Base-by-base conservation (phyloP, 2,888 invertebrate genomes). In the Platypus cylindrus region DNA sequence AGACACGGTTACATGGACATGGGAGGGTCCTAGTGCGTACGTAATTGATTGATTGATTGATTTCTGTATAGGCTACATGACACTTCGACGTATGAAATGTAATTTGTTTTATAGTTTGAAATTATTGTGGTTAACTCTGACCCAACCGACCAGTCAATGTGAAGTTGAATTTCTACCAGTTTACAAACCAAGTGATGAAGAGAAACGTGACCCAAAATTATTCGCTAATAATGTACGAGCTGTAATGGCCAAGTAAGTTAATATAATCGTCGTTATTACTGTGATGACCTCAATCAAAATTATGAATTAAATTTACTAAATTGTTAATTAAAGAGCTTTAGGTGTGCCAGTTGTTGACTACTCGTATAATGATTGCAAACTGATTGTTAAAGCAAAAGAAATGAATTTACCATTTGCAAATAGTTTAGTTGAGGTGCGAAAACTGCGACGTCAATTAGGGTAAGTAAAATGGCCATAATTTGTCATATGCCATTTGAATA, bases 11-110 rank as follows among this genome's bases (percentile, higher is more conserved):
- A 87, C 89, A 0, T 90, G 89, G 89, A 89, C 89, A 0, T 93
- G 87, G 91, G 89, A 86, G 56, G 93, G 93, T 18, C 90, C 91
- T 30, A 84, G 85, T 59, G 84, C 85, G 87, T 90, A 67, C 78
- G 85, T 78, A 22, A 4, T 5, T 24, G 12, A 20, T 7, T 20
- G n/a, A n/a, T n/a, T n/a, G n/a, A 20, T 20, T 9, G 20, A 5
- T 20, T 5, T 20, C 9, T 5, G 20, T 20, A 20, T 5, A 7
- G 9, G n/a, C n/a, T n/a, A n/a, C n/a, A n/a, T n/a, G n/a, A n/a
- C n/a, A 5, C 20, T 20, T 20, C 20, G 5, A 9, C 20, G 20
- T 9, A 20, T 20, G 20, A 7, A 20, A 20, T 20, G 20, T 9
- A 20, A 7, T 25, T 27, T 27, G 8, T 27, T 30, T 66, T 68